Percentiles rank a stretch among this genome's conserved stretches.
Conservation (phyloP, 2,888 invertebrate species). For the Ormyrus labotus region DNA sequence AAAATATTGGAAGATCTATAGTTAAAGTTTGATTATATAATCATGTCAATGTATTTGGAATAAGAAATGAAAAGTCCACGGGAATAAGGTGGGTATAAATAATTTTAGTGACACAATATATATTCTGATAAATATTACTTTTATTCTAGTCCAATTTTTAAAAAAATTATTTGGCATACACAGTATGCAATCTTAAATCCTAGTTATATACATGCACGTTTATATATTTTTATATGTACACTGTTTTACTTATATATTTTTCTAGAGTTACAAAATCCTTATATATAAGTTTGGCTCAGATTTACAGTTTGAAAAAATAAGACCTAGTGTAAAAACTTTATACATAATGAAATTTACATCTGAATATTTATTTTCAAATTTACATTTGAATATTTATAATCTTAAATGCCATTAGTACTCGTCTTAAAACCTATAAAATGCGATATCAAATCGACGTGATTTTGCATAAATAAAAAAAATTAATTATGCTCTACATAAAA, state of each 20-base stretch:
- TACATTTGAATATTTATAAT: no score
- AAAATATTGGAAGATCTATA: no score
- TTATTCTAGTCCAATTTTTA: constrained; percentile 63
- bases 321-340: no score
- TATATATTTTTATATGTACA: constrained; percentile 29
- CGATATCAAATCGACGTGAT: constrained; percentile 46
- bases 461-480: not conserved
- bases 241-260: constrained; percentile 1
- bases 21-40: no score
- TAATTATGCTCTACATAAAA: no score
- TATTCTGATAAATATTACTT: constrained; percentile 55
- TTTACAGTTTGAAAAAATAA: not conserved
- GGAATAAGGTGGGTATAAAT: no score
- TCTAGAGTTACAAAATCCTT: not conserved
- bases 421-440: constrained; percentile 44
- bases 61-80: no score
- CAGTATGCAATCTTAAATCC: constrained; percentile 64
- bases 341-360: no score
- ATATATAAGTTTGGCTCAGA: no score
- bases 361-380: no score
- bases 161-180: constrained; percentile 68
- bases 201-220: constrained; percentile 21
- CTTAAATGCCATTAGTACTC: not conserved
- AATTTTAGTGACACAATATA: not conserved
- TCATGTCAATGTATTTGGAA: no score